Base-by-base conservation (phyloP, 1,140 invertebrate genomes). In the Pollicipes pollicipes region DNA sequence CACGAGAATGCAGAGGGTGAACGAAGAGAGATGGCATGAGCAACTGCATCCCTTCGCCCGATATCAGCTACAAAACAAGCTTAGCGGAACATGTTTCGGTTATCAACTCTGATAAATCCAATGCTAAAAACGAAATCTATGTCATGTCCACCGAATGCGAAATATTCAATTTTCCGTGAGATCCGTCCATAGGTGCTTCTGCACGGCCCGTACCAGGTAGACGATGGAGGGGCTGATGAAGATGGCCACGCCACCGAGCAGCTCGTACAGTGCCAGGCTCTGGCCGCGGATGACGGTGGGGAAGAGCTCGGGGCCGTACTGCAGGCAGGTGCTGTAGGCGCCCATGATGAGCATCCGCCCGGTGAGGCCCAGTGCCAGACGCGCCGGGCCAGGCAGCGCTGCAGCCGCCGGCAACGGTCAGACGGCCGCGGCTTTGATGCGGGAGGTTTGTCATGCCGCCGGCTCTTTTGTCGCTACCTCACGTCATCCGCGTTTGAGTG, bases 241-340 rank as follows among this genome's bases (percentile, higher is more conserved):
- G 26, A 76, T 76, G 2, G 73, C 75, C 2, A 73, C 66, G 27
- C 74, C 75, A 0, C 75, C 75, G 24, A 76, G 35, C 28, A 71
- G 73, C 28, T 76, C 75, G 3, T 71, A 45, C 30, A 76, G 29
- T 26, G 75, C 75, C 28, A 75, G 70, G 6, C 75, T 74, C 70
- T 75, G 73, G 0, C 75, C 75, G 29, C 75, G 78, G 0, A 93
- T 88, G 0, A 92, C 90, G 0, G 91, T 93, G 0, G 91, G 91
- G 21, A 94, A 77, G 0, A 94, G 78, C 78, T 94, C 91, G 0
- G 91, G 90, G 0, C 90, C 90, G 79, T 91, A 93, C 76, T 93
- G 91, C 0, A 94, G 83, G 0, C 90, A 90, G 70, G 93, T 93
- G 77, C 93, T 93, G 78, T 92, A 93, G 0, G 90, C 89, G 35